These are phyloP conservation scores for Onychorhynchus coronatus DNA, from an alignment of 2,113 vertebrate species.

Conservation along the genomic window DNA sequence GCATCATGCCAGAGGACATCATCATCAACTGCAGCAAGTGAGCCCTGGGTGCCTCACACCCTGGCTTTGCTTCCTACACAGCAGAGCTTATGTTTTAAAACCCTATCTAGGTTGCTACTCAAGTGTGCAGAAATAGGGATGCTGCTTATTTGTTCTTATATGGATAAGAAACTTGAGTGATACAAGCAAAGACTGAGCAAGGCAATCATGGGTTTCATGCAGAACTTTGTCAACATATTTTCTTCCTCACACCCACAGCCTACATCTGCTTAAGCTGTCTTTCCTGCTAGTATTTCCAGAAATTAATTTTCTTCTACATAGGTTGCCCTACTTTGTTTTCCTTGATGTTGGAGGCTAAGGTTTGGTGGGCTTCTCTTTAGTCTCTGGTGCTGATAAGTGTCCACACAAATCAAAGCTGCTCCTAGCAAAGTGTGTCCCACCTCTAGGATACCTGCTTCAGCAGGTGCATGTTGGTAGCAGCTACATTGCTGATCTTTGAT, in stretches of 20 bases:
- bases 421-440: not conserved
- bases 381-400: not conserved
- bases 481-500: not conserved
- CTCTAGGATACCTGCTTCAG: not conserved
- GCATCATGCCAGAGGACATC: conserved; percentile 91
- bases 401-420: not conserved
- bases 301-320: not conserved
- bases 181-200: not conserved
- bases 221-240: not conserved
- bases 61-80: not conserved
- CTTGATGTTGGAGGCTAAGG: not conserved
- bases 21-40: conserved; percentile 99
- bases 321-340: not conserved
- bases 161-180: not conserved
- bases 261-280: not conserved
- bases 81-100: not conserved
- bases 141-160: not conserved
- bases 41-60: conserved; percentile 17
- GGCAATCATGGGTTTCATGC: not conserved
- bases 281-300: not conserved
- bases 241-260: not conserved
- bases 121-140: not conserved
- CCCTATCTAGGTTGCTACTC: accelerated
- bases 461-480: not conserved
- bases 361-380: not conserved